Percentiles rank a stretch among this genome's conserved stretches.
Evolutionary conservation across 2,888 invertebrate genomes (phyloP).

Genomic region (Lasioglossum malachurum): DNA sequence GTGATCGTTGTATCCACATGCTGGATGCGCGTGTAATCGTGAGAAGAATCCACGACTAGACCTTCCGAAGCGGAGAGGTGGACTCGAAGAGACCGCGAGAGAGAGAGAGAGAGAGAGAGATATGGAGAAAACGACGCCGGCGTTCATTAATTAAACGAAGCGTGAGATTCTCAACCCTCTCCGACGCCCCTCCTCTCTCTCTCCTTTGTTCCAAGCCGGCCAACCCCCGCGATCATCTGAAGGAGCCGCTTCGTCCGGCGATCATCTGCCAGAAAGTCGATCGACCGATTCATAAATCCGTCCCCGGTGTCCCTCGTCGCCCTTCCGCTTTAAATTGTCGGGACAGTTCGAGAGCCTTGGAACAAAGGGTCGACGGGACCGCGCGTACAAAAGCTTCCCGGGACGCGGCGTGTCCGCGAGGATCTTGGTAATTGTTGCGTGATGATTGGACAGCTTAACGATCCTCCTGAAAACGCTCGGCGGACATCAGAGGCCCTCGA

Average conservation of each 20-base stretch:
- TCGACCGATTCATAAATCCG: constrained; percentile 73
- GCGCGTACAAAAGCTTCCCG: constrained; percentile 7
- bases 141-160: constrained; percentile 83
- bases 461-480: background rate
- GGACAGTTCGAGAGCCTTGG: constrained; percentile 32
- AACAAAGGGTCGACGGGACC: constrained; percentile 31
- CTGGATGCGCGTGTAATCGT: constrained; percentile 57
- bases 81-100: constrained; percentile 23
- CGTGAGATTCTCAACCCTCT: constrained; percentile 81
- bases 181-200: constrained; percentile 36
- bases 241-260: constrained; percentile 64
- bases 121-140: constrained; percentile 64
- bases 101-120: background rate
- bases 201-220: constrained; percentile 71
- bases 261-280: constrained; percentile 74
- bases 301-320: constrained; percentile 42
- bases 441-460: constrained; percentile 18
- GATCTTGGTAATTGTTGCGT: constrained; percentile 8
- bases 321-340: constrained; percentile 34
- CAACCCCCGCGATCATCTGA: constrained; percentile 73
- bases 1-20: constrained; percentile 59
- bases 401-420: background rate
- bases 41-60: constrained; percentile 62
- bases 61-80: constrained; percentile 1
- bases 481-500: background rate